Evolutionary conservation across 2,888 invertebrate species (phyloP).

Genomic region (Cephus sareptanus): DNA sequence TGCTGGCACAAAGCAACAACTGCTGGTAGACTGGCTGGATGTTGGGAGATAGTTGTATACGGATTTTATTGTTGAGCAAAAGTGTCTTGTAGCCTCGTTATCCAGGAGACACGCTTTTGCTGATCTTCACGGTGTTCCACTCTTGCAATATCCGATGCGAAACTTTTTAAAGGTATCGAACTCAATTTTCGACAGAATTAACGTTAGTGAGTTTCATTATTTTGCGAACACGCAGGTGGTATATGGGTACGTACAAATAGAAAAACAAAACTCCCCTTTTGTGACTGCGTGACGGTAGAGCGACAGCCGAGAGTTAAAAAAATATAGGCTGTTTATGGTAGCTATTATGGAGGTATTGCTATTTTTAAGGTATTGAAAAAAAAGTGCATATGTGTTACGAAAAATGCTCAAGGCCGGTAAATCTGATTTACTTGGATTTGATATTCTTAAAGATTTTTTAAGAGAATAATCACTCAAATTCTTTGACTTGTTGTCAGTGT

Average conservation of each 20-base stretch:
- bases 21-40: background rate
- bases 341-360: conserved; percentile 3
- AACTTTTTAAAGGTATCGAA: background rate
- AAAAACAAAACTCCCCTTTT: background rate
- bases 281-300: background rate
- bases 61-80: background rate
- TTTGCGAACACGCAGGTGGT: background rate
- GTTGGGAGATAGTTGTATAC: background rate
- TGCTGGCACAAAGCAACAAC: background rate
- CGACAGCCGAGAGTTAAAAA: background rate
- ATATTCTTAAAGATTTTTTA: conserved; percentile 10
- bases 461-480: background rate
- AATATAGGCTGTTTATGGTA: background rate
- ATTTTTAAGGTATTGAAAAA: background rate
- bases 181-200: background rate
- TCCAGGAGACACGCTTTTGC: background rate
- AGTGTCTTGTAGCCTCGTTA: background rate
- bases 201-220: background rate
- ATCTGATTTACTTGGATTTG: conserved; percentile 12
- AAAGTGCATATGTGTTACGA: conserved; percentile 7
- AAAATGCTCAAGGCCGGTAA: conserved; percentile 3
- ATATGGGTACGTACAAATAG: background rate
- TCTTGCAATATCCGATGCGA: background rate
- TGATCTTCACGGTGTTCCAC: background rate
- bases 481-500: background rate